Evolutionary conservation across 2,113 vertebrate species (phyloP).

Genomic region (Misgurnus mizolepis): DNA sequence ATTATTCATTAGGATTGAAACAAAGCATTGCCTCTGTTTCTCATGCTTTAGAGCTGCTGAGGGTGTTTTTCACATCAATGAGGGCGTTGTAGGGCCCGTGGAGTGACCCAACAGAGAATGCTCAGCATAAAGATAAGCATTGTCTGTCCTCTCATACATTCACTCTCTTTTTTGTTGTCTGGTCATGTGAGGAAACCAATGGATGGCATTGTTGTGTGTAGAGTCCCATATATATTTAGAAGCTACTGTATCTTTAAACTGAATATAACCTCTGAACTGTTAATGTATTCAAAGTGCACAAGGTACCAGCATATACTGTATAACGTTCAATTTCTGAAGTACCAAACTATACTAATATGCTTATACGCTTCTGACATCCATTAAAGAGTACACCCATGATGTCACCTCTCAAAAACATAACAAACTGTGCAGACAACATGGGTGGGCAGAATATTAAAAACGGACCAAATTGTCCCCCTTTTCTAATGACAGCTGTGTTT

Average conservation of each 20-base stretch:
- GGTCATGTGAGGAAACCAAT: constrained; percentile 44
- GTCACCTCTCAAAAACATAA: constrained; percentile 25
- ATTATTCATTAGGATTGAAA: constrained; percentile 45
- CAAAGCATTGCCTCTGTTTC: constrained; percentile 44
- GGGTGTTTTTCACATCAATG: constrained; percentile 45
- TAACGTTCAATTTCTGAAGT: too few relatives aligned
- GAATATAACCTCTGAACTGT: too few relatives aligned
- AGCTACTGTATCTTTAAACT: too few relatives aligned
- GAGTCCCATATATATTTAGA: neutral
- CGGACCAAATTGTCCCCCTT: neutral
- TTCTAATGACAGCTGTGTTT: constrained; percentile 1
- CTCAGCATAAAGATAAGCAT: constrained; percentile 46
- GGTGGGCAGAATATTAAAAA: constrained; percentile 4
- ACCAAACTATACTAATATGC: neutral
- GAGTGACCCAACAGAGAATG: constrained; percentile 38
- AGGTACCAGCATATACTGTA: too few relatives aligned
- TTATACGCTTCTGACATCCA: neutral
- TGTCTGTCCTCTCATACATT: constrained; percentile 43
- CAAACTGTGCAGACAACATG: neutral
- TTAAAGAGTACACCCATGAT: neutral
- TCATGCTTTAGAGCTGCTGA: constrained; percentile 22
- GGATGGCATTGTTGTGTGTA: constrained; percentile 1
- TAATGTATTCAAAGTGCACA: too few relatives aligned
- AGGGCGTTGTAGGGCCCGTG: constrained; percentile 37
- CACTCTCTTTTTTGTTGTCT: constrained; percentile 42